Evolutionary conservation across 2,888 invertebrate species (phyloP), one percentile per base, ranked within the genome.

Genomic region (Lottia scabra): DNA sequence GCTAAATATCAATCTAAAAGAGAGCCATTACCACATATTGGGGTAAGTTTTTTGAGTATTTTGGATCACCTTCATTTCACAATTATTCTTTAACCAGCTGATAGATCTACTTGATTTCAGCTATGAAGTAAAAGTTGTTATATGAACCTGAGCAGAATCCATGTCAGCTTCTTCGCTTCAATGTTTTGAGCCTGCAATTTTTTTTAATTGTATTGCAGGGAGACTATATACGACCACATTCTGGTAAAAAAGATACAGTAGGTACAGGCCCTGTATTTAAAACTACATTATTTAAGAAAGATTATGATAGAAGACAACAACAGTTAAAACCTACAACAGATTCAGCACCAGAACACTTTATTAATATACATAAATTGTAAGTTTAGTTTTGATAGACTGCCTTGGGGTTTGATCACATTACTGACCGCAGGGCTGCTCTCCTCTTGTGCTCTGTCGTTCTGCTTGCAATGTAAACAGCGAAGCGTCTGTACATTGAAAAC

Each of bases 201-300:
- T 63, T 45, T 45, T 64, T 64, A 19, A 4, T 44, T 23, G 10
- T 63, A 27, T 73, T 70, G 16, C 72, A 77, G 75, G 45, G 69
- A 45, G 64, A 66, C n/a, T 27, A 63, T 27, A 66, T 78, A 19
- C 65, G 71, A 30, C 82, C 84, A 48, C 77, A 79, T 13, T 78
- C 80, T 45, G 80, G 74, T 5, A 80, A 79, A 43, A 64, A 71
- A 4, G 69, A 71, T 16, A 70, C 73, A 15, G 73, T 68, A 1
- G 75, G 75, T 44, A 65, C 71, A 1, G 56, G 19, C 12, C 74
- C 73, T 15, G 78, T 77, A 23, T 81, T 85, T 64, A 78, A 80
- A 43, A 85, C 85, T 0, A 83, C 81, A 1, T 76, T 85, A 78
- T 84, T 83, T 68, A 84, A 83, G 68, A 75, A 81, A 45, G 85